Evolutionary conservation across 2,888 invertebrate species (phyloP).

Genomic region (Euspilapteryx auroguttella): DNA sequence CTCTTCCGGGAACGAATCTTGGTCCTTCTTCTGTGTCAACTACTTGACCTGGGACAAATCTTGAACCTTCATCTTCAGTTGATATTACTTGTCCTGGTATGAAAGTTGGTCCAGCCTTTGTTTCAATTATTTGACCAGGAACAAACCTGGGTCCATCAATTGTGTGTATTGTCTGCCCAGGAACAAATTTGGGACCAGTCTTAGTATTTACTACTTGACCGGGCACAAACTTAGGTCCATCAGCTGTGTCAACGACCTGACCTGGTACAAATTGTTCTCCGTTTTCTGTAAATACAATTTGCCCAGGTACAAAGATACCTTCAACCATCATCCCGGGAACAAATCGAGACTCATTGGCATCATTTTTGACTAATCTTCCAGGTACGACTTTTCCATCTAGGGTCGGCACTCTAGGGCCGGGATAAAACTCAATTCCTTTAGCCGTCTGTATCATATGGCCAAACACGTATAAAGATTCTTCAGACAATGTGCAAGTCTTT

Average conservation of each 20-base stretch:
- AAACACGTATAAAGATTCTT: slow-evolving; percentile 58
- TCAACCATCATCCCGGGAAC: slow-evolving; percentile 71
- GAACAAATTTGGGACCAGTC: slow-evolving; percentile 65
- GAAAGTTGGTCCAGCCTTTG: slow-evolving; percentile 74
- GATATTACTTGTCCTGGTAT: slow-evolving; percentile 77
- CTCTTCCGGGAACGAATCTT: slow-evolving; percentile 72
- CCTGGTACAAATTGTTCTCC: slow-evolving; percentile 74
- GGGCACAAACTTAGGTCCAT: slow-evolving; percentile 74
- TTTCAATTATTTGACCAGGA: slow-evolving; percentile 77
- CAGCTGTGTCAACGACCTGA: slow-evolving; percentile 70
- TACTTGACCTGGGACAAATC: slow-evolving; percentile 69
- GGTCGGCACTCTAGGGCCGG: slow-evolving; percentile 52
- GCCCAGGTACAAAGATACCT: slow-evolving; percentile 69
- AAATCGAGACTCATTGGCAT: slow-evolving; percentile 64
- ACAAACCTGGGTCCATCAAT: slow-evolving; percentile 73
- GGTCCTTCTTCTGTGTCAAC: slow-evolving; percentile 73
- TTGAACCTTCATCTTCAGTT: slow-evolving; percentile 62
- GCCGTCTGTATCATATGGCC: slow-evolving; percentile 69
- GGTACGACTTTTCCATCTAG: slow-evolving; percentile 64
- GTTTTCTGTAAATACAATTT: slow-evolving; percentile 68
- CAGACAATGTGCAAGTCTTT: slow-evolving; percentile 50
- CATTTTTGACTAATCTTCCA: slow-evolving; percentile 64
- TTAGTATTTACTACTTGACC: slow-evolving; percentile 75
- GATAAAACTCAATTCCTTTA: slow-evolving; percentile 68
- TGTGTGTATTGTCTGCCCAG: slow-evolving; percentile 74